phyloP scores from a whole-genome alignment of 2,888 invertebrate genomes.

The Brenthis daphne region DNA sequence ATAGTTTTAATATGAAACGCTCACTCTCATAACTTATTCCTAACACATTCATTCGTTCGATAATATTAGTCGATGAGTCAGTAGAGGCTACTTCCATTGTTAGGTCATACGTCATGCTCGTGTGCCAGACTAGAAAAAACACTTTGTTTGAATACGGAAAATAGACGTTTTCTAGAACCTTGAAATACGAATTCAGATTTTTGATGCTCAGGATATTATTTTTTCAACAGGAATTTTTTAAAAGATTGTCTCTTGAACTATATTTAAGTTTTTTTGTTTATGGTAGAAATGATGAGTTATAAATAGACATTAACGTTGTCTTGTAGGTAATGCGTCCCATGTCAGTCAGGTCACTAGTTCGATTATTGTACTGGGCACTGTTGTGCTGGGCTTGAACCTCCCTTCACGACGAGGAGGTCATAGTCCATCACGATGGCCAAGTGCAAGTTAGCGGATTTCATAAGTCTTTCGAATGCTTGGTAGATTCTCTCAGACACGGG shows the following conservation, averaged over 20 bases:
- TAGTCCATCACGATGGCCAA: too few species aligned
- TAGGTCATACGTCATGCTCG: conserved; percentile 33
- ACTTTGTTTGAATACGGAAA: conserved; percentile 27
- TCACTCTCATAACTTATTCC: conserved; percentile 4
- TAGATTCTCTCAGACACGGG: too few species aligned
- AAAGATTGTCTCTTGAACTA: not conserved
- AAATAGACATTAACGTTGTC: too few species aligned
- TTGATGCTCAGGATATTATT: not conserved
- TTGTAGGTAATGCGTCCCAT: too few species aligned
- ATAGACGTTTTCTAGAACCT: conserved; percentile 20
- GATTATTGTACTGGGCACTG: too few species aligned
- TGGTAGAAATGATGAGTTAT: too few species aligned
- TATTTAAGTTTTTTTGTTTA: too few species aligned
- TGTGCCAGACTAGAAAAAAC: conserved; percentile 25
- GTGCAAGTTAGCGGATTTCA: too few species aligned
- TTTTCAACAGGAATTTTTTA: not conserved
- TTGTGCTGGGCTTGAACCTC: too few species aligned
- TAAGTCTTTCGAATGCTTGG: too few species aligned
- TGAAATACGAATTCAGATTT: conserved; percentile 15
- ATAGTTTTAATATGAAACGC: not conserved
- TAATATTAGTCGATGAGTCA: conserved; percentile 37
- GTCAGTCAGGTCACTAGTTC: too few species aligned
- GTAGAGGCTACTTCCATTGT: conserved; percentile 27
- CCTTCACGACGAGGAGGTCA: too few species aligned
- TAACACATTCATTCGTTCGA: conserved; percentile 27